Evolutionary conservation across 2,797 vertebrate genomes (phyloP).

Genomic region (Xyrichtys novacula): DNA sequence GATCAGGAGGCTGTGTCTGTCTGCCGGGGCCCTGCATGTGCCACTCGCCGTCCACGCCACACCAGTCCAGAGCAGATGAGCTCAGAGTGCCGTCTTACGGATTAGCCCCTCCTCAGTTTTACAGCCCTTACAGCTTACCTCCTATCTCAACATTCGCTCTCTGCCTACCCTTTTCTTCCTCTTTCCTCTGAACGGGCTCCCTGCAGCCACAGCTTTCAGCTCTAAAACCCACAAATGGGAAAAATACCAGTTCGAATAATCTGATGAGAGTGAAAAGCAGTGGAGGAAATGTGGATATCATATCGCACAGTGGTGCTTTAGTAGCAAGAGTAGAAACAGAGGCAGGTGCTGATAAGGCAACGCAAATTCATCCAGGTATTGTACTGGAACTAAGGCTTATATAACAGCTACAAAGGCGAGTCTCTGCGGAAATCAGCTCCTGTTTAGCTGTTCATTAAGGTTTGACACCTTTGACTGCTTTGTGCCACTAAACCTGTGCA

Average conservation of each 20-base stretch:
- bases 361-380: slow-evolving; percentile 70
- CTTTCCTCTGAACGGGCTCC: slow-evolving; percentile 57
- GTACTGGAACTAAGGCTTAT: slow-evolving; percentile 55
- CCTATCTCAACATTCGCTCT: slow-evolving; percentile 59
- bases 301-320: slow-evolving; percentile 52
- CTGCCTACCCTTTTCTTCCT: slow-evolving; percentile 32
- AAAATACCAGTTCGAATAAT: slow-evolving; percentile 71
- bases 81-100: slow-evolving; percentile 55
- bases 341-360: slow-evolving; percentile 62
- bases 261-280: slow-evolving; percentile 63
- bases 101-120: slow-evolving; percentile 73
- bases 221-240: slow-evolving; percentile 67
- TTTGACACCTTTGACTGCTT: slow-evolving; percentile 14
- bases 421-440: slow-evolving; percentile 57
- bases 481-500: no score
- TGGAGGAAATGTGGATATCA: slow-evolving; percentile 60
- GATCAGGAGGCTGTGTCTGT: slow-evolving; percentile 78
- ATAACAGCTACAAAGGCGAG: slow-evolving; percentile 37
- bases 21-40: slow-evolving; percentile 60
- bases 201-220: slow-evolving; percentile 57
- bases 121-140: slow-evolving; percentile 61
- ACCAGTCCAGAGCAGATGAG: slow-evolving; percentile 63
- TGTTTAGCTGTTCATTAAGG: slow-evolving; percentile 44
- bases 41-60: slow-evolving; percentile 43
- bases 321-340: slow-evolving; percentile 40